Conservation (phyloP, 2,113 vertebrate species). For the Heloderma charlesbogerti region DNA sequence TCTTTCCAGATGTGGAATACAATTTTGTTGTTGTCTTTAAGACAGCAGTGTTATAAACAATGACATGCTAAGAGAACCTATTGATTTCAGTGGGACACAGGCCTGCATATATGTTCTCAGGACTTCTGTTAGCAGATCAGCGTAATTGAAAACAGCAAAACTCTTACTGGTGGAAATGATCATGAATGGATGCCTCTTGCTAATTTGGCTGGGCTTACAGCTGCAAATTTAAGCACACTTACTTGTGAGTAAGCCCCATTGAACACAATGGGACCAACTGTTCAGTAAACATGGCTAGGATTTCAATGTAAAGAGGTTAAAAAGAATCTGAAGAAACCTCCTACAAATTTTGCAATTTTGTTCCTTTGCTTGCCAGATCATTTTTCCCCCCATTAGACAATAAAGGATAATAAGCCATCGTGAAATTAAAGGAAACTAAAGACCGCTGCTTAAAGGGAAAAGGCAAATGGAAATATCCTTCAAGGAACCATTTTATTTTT, state of each 20-base stretch:
- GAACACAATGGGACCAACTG: neutral
- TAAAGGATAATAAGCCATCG: constrained; percentile 10
- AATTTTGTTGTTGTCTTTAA: neutral
- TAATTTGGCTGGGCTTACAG: neutral
- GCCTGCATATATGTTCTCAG: neutral
- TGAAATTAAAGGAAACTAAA: constrained; percentile 20
- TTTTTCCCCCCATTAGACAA: neutral
- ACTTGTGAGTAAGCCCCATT: neutral
- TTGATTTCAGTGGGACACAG: neutral
- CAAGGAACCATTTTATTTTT: constrained; percentile 44
- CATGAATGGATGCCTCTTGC: neutral
- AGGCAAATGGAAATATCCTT: constrained; percentile 33
- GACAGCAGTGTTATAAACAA: neutral
- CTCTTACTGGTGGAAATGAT: neutral
- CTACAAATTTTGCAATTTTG: neutral
- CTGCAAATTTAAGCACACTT: neutral
- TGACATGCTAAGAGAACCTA: neutral
- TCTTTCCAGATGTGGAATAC: neutral
- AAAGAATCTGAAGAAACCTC: neutral
- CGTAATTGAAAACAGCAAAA: neutral
- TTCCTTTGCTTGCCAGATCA: constrained; percentile 5
- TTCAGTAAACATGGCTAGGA: neutral
- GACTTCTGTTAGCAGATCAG: neutral
- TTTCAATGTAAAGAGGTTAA: neutral
- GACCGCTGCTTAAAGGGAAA: neutral